Percentiles rank a stretch among this genome's conserved stretches.
These are phyloP conservation scores for Chirona hameri DNA, from an alignment of 2,888 invertebrate species.

Conservation along the genomic window DNA sequence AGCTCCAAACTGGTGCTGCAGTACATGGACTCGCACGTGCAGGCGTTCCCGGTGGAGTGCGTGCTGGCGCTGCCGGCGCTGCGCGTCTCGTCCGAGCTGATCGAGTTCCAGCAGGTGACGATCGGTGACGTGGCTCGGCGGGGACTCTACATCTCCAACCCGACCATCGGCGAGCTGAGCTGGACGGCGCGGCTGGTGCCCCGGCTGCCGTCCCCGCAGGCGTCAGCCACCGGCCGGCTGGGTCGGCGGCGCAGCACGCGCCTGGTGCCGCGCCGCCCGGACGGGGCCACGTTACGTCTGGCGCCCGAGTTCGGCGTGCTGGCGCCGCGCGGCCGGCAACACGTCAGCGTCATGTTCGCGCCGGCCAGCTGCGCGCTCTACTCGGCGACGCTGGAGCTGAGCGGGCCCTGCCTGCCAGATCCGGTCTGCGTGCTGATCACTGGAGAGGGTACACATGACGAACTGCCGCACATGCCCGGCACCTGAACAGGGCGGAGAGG, in stretches of 20 bases:
- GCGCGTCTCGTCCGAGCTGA: not conserved
- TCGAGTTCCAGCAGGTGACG: not conserved
- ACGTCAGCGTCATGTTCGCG: not conserved
- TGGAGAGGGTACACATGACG: not conserved
- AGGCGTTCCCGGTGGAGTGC: slow-evolving; percentile 10
- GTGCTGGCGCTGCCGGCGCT: slow-evolving; percentile 1
- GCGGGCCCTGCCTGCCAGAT: not conserved
- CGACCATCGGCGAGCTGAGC: slow-evolving; percentile 2
- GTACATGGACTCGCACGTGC: slow-evolving; percentile 28
- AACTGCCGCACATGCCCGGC: slow-evolving; percentile 24
- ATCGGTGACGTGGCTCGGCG: not conserved
- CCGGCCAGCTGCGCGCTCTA: not conserved
- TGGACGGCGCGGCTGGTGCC: not conserved
- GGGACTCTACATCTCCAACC: not conserved
- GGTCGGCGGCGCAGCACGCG: slow-evolving; percentile 13
- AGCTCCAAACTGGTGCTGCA: not conserved
- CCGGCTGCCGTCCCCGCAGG: slow-evolving; percentile 1
- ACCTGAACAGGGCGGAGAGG: not conserved
- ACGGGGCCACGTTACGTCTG: not conserved
- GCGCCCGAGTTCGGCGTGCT: not conserved
- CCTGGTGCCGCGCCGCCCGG: not conserved
- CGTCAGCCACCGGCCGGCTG: not conserved
- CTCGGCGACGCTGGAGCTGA: slow-evolving; percentile 9
- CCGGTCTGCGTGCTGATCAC: slow-evolving; percentile 7
- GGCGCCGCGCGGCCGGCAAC: not conserved